A percentile compares a stretch with the other conserved stretches of the same genome.
Evolutionary conservation across 2,113 vertebrate genomes (phyloP).

Genomic region (Rhegmatorhina hoffmannsi): DNA sequence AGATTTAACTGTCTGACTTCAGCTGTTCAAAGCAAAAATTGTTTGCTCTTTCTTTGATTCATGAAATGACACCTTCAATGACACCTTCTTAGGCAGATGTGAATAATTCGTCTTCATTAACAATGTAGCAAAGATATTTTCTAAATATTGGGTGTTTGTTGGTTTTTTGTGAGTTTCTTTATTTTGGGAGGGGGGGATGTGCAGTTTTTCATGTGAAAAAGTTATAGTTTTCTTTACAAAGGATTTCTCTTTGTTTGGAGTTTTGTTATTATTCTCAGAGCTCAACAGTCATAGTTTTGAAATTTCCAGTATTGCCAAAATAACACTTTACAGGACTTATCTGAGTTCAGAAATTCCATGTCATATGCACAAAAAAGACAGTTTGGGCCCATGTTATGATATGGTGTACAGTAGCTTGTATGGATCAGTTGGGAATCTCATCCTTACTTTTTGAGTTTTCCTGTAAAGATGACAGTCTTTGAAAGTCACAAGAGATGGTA

Average conservation of each 20-base stretch:
- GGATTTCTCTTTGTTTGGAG: neutral
- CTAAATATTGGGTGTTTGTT: neutral
- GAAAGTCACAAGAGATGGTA: neutral
- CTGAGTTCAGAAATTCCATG: neutral
- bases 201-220: neutral
- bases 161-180: neutral
- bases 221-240: neutral
- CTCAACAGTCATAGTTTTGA: neutral
- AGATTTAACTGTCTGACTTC: neutral
- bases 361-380: neutral
- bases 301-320: neutral
- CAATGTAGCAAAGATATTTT: neutral
- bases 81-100: neutral
- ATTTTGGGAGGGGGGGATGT: too few species aligned
- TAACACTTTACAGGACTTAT: neutral
- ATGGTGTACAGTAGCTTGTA: neutral
- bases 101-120: neutral
- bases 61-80: neutral
- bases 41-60: neutral
- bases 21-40: neutral
- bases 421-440: fast-evolving
- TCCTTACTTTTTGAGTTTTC: neutral
- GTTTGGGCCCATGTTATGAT: neutral
- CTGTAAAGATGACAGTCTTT: neutral
- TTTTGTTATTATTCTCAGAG: neutral